Base-by-base conservation (phyloP, 2,797 vertebrate species). In the Gastrophryne carolinensis region DNA sequence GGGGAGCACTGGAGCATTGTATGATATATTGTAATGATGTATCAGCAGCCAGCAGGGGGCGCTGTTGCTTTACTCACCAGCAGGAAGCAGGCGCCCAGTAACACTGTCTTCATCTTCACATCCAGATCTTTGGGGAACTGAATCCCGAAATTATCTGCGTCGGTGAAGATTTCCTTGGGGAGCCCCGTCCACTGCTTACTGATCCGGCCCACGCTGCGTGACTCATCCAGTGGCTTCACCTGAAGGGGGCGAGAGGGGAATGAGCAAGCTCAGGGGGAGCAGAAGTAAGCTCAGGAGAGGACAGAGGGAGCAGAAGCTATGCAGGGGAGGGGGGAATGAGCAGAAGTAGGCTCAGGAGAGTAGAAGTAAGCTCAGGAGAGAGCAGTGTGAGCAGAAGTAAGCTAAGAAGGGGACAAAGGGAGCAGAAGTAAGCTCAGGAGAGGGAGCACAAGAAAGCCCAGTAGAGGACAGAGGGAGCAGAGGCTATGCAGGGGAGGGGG, bases 101-200 rank as follows among this genome's bases (percentile, higher is more conserved):
- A 89, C 41, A 94, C 90, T 0, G 95, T 95, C 82, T 97, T 97
- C 85, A 95, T 87, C 83, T 90, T 95, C 72, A 96, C 94, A 0
- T 96, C 94, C 84, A 97, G 68, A 74, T 96, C 93, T 78, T 95
- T n/a, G 0, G 95, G 95, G 82, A 97, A 97, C 87, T 96, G 93
- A 71, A 97, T 91, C 66, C 95, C 95, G 7, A 97, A 97, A 85
- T 96, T 95, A 71, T 96, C 95, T 0, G 94, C 88, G 50, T 96
- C 95, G 0, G 95, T 97, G 84, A 96, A 92, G 54, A 90, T 87
- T 72, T 97, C 95, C 72, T 89, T 93, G 27, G 95, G 41, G 3
- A 96, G 84, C 5, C 95, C 95, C 0, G 88, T 91, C 95, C 95
- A 97, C 86, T 96, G 94, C 80, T 95, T 96, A 82, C 93, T 95